Evolutionary conservation across 2,797 vertebrate genomes (phyloP).

Genomic region (Neolamprologus multifasciatus): DNA sequence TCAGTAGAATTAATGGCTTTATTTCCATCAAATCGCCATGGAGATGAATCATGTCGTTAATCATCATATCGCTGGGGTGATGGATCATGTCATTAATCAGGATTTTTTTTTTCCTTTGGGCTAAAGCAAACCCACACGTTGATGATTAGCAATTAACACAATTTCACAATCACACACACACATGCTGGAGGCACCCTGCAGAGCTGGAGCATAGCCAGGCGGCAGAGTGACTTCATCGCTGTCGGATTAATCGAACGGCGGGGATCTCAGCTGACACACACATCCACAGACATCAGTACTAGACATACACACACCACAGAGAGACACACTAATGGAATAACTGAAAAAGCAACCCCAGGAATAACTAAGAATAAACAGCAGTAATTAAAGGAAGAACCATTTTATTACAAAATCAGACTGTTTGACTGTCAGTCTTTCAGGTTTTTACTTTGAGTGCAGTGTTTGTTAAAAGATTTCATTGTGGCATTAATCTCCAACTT

Average conservation of each 20-base stretch:
- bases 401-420: background rate
- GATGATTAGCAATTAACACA: slow-evolving; percentile 66
- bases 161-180: background rate
- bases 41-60: slow-evolving; percentile 76
- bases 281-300: background rate
- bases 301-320: background rate
- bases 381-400: background rate
- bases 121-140: slow-evolving; percentile 50
- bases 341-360: background rate
- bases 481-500: background rate
- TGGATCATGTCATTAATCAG: slow-evolving; percentile 67
- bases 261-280: slow-evolving; percentile 19
- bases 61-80: slow-evolving; percentile 66
- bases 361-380: background rate
- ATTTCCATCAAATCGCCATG: slow-evolving; percentile 69
- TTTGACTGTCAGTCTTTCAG: background rate
- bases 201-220: slow-evolving; percentile 49
- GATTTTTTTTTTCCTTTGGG: slow-evolving; percentile 22
- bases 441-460: background rate
- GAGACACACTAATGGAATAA: background rate
- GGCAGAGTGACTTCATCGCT: slow-evolving; percentile 46
- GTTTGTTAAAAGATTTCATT: background rate
- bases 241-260: slow-evolving; percentile 53
- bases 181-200: slow-evolving; percentile 18
- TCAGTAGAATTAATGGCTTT: slow-evolving; percentile 73